These are phyloP conservation scores for Tanypteryx hageni DNA, from an alignment of 2,888 invertebrate species.

Conservation along the genomic window DNA sequence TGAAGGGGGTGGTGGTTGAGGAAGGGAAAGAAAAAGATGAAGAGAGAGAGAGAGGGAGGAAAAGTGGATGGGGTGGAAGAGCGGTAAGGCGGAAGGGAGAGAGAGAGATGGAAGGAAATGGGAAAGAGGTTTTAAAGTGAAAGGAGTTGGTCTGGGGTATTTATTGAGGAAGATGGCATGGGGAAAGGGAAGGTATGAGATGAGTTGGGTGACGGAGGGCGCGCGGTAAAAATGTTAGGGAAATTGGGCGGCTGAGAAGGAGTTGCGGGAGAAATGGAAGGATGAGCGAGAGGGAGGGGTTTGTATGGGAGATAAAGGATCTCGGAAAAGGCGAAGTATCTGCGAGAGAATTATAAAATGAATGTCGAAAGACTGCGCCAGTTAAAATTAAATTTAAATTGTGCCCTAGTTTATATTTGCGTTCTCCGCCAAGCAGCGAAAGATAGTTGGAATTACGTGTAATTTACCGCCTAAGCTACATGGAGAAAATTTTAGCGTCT, in stretches of 20 bases:
- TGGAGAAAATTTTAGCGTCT: too few relatives aligned
- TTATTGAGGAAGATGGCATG: background rate
- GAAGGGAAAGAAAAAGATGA: background rate
- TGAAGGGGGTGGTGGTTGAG: background rate
- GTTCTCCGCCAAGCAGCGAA: too few relatives aligned
- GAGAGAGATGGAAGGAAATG: background rate
- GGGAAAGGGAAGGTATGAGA: background rate
- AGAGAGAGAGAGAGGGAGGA: background rate
- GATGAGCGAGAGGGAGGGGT: too few relatives aligned
- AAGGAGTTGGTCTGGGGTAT: background rate
- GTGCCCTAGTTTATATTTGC: too few relatives aligned
- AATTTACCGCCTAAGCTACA: too few relatives aligned
- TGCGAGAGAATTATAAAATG: too few relatives aligned
- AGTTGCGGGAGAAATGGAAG: too few relatives aligned
- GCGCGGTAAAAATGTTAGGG: slow-evolving; percentile 37
- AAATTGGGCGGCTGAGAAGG: slow-evolving; percentile 23
- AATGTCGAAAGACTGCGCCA: too few relatives aligned
- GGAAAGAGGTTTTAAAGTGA: slow-evolving; percentile 20
- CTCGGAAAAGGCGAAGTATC: too few relatives aligned
- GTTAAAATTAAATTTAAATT: too few relatives aligned
- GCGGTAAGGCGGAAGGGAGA: background rate
- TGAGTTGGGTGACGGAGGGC: background rate
- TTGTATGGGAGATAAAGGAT: too few relatives aligned
- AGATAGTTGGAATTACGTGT: too few relatives aligned
- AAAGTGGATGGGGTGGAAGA: background rate